Evolutionary conservation across 1,140 invertebrate genomes (phyloP), one percentile per base, ranked within the genome.

Genomic region (Drosophila prosaltans): DNA sequence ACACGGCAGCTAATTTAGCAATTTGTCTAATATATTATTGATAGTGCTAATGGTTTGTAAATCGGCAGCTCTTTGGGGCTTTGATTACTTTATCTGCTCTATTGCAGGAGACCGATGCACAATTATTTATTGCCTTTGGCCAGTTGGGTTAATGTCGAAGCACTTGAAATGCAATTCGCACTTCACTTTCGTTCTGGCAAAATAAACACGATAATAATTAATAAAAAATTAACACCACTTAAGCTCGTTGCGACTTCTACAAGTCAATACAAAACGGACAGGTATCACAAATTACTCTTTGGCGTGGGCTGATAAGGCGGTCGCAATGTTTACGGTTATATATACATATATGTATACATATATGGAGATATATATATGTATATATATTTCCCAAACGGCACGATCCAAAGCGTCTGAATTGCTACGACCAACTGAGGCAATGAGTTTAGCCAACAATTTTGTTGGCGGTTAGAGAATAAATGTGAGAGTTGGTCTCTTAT

Each of bases 231-330:
- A 89, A 90, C 81, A 89, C 80, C 84, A 89, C 85, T 89, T 89
- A 89, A 89, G 85, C 84, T 66, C 74, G 74, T 83, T 65, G 68
- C 65, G 70, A 76, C 66, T 45, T 41, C 62, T 73, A 86, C 80
- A 86, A 80, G 69, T 78, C 84, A 89, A 89, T 89, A 84, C 80
- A 82, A 69, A 68, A 69, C 80, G 76, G 83, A 89, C 84, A 88
- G 83, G 80, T 88, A 88, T 90, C 85, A 89, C 84, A 89, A 89
- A 89, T 89, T 90, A 89, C 84, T 89, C 85, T 90, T 85, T 84
- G 75, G 67, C 68, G 30, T 26, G 11, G 59, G 62, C 83, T 82
- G 84, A 89, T 89, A 89, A 89, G 84, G 69, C 21, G 51, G 68
- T 16, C 76, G 72, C 60, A 75, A 68, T 74, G 80, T 74, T 77